Base-by-base conservation (phyloP, 2,797 vertebrate species). In the Kryptopterus vitreolus region DNA sequence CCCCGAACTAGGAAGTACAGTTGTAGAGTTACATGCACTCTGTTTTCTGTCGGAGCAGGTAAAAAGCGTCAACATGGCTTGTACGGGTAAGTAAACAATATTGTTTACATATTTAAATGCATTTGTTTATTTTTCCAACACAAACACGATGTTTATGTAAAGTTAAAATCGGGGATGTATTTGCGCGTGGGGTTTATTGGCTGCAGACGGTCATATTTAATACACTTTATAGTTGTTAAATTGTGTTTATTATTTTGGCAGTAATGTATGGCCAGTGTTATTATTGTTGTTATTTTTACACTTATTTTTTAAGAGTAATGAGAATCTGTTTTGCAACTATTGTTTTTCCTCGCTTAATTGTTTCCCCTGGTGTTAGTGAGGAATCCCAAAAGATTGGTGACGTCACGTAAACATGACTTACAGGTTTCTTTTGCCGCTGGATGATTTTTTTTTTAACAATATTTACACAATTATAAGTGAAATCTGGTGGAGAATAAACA, bases 381-480 rank as follows among this genome's bases (percentile, higher is more conserved):
- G 43, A 38, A 61, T 46, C 33, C 18, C 15, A n/a, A 24, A 13
- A 57, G 3, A 57, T 75, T 69, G 31, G 16, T 50, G 48, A 71
- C 50, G 48, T 59, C 62, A 76, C n/a, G 26, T 24, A 72, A 83
- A 31, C 10, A 81, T 85, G 82, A 85, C 82, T 85, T 85, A 80
- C 83, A 76, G n/a, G n/a, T n/a, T 8, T 50, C 59, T 38, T 13
- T 12, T 22, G 20, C 35, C 3, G 13, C 0, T 9, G n/a, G n/a
- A n/a, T n/a, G n/a, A n/a, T n/a, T n/a, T n/a, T n/a, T 3, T 52
- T 24, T 50, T 50, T n/a, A n/a, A n/a, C 38, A 61, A 5, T 22
- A 46, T n/a, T n/a, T 20, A 46, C 13, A n/a, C 12, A 18, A 35
- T 55, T 72, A 9, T 4, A 29, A 35, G 11, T 55, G n/a, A 8